These are phyloP conservation scores for Panthera tigris DNA, from an alignment of 2,113 vertebrate genomes.

Conservation along the genomic window DNA sequence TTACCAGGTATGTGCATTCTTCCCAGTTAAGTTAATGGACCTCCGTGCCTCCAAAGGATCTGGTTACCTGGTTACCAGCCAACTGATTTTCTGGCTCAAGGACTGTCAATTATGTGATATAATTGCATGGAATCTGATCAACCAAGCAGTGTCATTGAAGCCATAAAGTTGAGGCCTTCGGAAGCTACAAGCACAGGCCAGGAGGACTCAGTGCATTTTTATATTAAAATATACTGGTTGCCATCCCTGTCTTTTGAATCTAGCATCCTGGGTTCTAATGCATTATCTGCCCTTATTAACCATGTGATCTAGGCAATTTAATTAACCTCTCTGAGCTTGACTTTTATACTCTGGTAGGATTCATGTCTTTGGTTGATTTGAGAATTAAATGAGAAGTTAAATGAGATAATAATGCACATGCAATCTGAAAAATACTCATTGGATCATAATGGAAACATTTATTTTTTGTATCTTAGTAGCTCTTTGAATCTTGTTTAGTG, in stretches of 20 bases:
- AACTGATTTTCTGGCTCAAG: background rate
- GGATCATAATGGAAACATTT: background rate
- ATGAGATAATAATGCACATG: background rate
- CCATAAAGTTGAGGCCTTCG: background rate
- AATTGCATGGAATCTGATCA: background rate
- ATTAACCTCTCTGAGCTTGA: background rate
- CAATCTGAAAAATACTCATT: background rate
- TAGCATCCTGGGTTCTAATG: background rate
- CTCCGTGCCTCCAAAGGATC: background rate
- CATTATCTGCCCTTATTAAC: background rate
- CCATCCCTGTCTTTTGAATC: background rate
- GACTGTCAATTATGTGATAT: background rate
- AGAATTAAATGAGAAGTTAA: background rate
- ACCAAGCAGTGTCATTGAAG: background rate
- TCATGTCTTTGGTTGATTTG: background rate
- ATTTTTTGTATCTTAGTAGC: background rate
- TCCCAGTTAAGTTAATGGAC: background rate
- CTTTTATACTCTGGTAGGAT: background rate
- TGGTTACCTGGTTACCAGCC: background rate
- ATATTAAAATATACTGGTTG: background rate
- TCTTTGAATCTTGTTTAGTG: background rate
- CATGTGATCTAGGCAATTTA: background rate
- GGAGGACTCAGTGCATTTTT: background rate
- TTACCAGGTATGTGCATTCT: slow-evolving; percentile 89
- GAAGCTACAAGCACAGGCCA: background rate